Evolutionary conservation across 2,888 invertebrate species (phyloP), one percentile per base, ranked within the genome.

Genomic region (Diaprepes abbreviatus): DNA sequence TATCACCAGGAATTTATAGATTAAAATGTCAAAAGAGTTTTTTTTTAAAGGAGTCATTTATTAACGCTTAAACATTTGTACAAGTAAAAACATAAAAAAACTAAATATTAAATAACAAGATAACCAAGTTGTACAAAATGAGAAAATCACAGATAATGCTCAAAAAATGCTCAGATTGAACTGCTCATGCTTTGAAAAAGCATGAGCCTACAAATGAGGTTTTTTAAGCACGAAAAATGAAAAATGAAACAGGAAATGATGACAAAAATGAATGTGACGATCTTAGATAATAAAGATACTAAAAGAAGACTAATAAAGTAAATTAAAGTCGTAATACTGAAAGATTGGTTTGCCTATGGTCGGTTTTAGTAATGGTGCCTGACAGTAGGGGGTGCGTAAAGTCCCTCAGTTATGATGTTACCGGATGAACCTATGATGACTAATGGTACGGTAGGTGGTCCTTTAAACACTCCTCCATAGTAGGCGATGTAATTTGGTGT

Each of bases 321-420:
- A 66, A 48, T 35, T 17, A 38, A 66, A 66, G 64, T 59, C 67
- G 64, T 71, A 71, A 71, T 71, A 71, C 67, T 71, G 71, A 67
- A 71, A 63, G 63, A 66, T 67, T 64, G 59, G 50, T 64, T 71
- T 71, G 71, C 71, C 71, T 71, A 71, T 71, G 71, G 71, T 71
- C 71, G 71, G 24, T 24, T 24, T 48, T 33, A 43, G 17, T 60
- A 71, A 33, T 71, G 63, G 31, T 75, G 74, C 55, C 79, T 79
- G 67, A 76, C 77, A 17, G 77, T 76, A 84, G 58, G 79, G 40
- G 71, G 71, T 62, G 81, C 82, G 69, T 80, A 78, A 79, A 85
- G 45, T 79, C 85, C 74, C 76, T 84, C 72, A 81, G 86, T 78
- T 38, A 73, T 76, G 43, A 80, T 77, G 66, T 77, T 77, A 48